Evolutionary conservation across 2,888 invertebrate genomes (phyloP).

Genomic region (Euzophera pinguis): DNA sequence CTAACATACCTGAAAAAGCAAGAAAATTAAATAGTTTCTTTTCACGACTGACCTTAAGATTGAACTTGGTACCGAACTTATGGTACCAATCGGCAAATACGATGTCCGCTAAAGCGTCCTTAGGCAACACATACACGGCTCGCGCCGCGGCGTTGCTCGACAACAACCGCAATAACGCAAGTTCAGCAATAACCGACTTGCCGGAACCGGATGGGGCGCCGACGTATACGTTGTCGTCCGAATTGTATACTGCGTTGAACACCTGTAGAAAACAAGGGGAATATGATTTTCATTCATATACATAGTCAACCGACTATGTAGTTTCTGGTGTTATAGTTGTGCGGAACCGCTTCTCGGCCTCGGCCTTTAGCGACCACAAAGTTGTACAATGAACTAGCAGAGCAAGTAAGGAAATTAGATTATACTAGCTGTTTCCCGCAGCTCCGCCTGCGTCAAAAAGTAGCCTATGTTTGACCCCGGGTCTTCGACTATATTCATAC

Average conservation of each 20-base stretch:
- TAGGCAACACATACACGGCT: constrained; percentile 96
- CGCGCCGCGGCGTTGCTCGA: constrained; percentile 87
- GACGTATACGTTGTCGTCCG: constrained; percentile 98
- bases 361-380: no score
- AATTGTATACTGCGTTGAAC: constrained; percentile 98
- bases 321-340: no score
- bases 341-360: no score
- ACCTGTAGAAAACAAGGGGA: no score
- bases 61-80: constrained; percentile 90
- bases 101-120: constrained; percentile 93
- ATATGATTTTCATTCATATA: no score
- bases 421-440: no score
- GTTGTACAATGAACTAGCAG: no score
- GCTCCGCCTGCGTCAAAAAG: no score
- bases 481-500: no score
- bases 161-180: constrained; percentile 94
- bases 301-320: no score
- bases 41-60: constrained; percentile 80
- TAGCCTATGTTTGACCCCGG: no score
- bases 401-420: no score
- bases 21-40: neutral
- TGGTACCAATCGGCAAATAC: constrained; percentile 95
- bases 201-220: constrained; percentile 95
- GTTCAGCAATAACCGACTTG: constrained; percentile 97
- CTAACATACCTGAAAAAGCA: neutral